phyloP scores from a whole-genome alignment of 2,888 invertebrate species.

The Polyommatus iphigenia region DNA sequence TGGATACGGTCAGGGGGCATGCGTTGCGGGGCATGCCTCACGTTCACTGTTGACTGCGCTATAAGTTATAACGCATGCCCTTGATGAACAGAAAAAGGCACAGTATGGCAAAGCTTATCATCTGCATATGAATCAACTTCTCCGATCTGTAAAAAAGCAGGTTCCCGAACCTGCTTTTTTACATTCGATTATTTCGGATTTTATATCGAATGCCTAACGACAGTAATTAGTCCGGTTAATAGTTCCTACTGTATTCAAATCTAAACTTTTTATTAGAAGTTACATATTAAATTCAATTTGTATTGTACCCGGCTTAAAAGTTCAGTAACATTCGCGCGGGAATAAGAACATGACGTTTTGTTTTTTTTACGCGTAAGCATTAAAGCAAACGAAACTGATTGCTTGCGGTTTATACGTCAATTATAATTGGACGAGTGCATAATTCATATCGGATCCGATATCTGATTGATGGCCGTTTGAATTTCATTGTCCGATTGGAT shows the following conservation, averaged over 20 bases:
- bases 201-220: no score
- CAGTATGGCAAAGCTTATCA: no score
- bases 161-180: no score
- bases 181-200: no score
- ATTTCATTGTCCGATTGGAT: constrained; percentile 33
- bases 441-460: constrained; percentile 41
- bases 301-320: neutral
- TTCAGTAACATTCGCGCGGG: constrained; percentile 17
- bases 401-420: constrained; percentile 40
- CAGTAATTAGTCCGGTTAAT: no score
- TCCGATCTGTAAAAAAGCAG: no score
- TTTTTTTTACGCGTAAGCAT: constrained; percentile 7
- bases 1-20: no score
- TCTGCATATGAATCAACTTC: no score
- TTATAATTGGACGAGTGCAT: constrained; percentile 40
- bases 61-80: no score
- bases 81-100: no score
- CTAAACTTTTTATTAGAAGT: neutral
- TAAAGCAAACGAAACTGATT: constrained; percentile 34
- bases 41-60: no score
- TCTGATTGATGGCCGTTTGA: constrained; percentile 41
- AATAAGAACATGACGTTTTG: constrained; percentile 22
- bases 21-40: no score
- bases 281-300: neutral
- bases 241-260: neutral